Evolutionary conservation across 2,888 invertebrate species (phyloP).

Genomic region (Exephanes ischioxanthus): DNA sequence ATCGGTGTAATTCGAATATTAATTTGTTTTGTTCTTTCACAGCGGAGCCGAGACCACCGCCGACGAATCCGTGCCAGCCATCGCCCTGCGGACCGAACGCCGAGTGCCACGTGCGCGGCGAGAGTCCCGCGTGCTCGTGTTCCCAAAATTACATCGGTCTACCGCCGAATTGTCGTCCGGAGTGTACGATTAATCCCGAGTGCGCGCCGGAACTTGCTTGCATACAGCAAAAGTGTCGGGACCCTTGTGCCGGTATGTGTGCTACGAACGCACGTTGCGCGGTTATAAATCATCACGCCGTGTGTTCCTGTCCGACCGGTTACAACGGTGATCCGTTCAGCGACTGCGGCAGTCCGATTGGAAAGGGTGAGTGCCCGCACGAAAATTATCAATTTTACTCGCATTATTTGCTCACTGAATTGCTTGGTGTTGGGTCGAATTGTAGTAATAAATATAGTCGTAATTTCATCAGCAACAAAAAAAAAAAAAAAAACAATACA

Average conservation of each 20-base stretch:
- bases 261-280: slow-evolving; percentile 86
- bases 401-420: slow-evolving; percentile 17
- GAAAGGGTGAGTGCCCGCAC: slow-evolving; percentile 77
- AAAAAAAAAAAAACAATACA: neutral
- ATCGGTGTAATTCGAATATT: no score
- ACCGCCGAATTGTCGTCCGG: slow-evolving; percentile 87
- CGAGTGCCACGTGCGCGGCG: slow-evolving; percentile 86
- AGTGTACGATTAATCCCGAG: slow-evolving; percentile 87
- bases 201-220: slow-evolving; percentile 87
- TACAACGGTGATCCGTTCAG: slow-evolving; percentile 87
- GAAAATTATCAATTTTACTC: slow-evolving; percentile 12
- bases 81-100: slow-evolving; percentile 87
- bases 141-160: slow-evolving; percentile 86
- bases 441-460: neutral
- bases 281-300: slow-evolving; percentile 87
- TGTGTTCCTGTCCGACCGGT: slow-evolving; percentile 86
- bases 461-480: slow-evolving; percentile 7
- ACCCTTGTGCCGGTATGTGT: slow-evolving; percentile 88
- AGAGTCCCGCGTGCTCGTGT: slow-evolving; percentile 87
- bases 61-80: slow-evolving; percentile 86
- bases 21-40: slow-evolving; percentile 42
- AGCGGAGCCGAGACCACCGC: slow-evolving; percentile 72
- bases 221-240: slow-evolving; percentile 87
- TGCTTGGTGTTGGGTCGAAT: slow-evolving; percentile 50
- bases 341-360: slow-evolving; percentile 80